phyloP scores from a whole-genome alignment of 30 jellyfish, hydroid and myxozoan genomes.

The Pseudorhiza aurosa region DNA sequence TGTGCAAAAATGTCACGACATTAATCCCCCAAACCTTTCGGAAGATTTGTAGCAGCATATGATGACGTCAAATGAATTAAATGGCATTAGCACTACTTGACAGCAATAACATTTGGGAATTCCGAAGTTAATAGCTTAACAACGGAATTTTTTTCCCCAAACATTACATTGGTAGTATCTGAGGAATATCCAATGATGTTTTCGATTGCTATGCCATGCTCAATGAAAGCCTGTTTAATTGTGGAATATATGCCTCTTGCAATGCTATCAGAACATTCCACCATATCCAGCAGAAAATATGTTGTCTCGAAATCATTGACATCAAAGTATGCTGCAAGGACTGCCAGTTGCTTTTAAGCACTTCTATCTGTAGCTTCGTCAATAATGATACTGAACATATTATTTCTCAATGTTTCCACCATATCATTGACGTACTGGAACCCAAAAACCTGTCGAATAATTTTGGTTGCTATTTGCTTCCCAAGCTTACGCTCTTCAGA shows the following conservation, averaged over 20 bases:
- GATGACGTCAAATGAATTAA: slow-evolving; percentile 71
- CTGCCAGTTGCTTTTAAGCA: slow-evolving; percentile 9
- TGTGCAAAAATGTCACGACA: slow-evolving; percentile 58
- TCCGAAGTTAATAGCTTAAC: slow-evolving; percentile 16
- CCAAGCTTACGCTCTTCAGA: neutral
- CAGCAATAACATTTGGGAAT: slow-evolving; percentile 18
- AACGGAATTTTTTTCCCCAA: slow-evolving; percentile 61
- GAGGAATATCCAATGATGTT: slow-evolving; percentile 62
- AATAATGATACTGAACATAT: too few relatives aligned
- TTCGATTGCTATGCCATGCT: slow-evolving; percentile 48
- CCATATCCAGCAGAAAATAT: slow-evolving; percentile 33
- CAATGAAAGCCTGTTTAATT: slow-evolving; percentile 10
- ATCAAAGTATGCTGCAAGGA: slow-evolving; percentile 5
- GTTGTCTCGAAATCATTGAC: neutral
- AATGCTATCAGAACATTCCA: slow-evolving; percentile 40
- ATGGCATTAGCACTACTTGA: slow-evolving; percentile 48
- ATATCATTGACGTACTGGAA: slow-evolving; percentile 3
- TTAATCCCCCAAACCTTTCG: slow-evolving; percentile 53
- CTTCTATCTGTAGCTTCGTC: slow-evolving; percentile 17
- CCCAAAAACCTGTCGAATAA: slow-evolving; percentile 8
- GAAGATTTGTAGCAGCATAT: slow-evolving; percentile 59
- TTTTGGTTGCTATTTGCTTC: slow-evolving; percentile 36
- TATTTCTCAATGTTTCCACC: neutral
- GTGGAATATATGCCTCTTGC: slow-evolving; percentile 20
- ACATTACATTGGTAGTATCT: slow-evolving; percentile 67